phyloP scores from a whole-genome alignment of 1,140 invertebrate genomes.

The Arctopsyche grandis region DNA sequence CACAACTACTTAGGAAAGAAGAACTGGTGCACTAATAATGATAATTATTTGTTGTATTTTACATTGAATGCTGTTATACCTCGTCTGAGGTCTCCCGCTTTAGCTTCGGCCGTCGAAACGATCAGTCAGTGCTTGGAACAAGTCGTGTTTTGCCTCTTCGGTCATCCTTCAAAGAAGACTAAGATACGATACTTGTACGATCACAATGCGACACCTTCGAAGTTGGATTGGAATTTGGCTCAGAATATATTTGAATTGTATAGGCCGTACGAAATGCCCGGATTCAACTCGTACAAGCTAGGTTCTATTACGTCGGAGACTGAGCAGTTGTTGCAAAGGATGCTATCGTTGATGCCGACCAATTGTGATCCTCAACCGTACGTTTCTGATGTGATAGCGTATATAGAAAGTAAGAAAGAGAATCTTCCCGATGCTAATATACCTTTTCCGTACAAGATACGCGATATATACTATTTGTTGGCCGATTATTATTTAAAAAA shows the following conservation, averaged over 20 bases:
- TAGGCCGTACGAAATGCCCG: constrained; percentile 80
- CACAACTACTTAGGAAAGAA: constrained; percentile 86
- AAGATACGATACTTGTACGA: constrained; percentile 80
- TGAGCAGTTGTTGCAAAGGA: constrained; percentile 80
- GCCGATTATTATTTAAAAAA: constrained; percentile 93
- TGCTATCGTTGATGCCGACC: constrained; percentile 77
- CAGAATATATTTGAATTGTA: constrained; percentile 87
- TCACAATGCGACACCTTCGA: constrained; percentile 78
- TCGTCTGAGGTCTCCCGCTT: constrained; percentile 71
- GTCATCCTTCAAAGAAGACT: constrained; percentile 82
- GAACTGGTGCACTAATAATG: constrained; percentile 80
- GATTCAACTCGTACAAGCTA: constrained; percentile 81
- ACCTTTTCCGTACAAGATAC: constrained; percentile 67
- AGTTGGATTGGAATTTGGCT: constrained; percentile 82
- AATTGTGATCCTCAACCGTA: constrained; percentile 71
- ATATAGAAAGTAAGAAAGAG: constrained; percentile 71
- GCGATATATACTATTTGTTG: constrained; percentile 87
- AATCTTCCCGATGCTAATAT: constrained; percentile 66
- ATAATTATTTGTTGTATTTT: constrained; percentile 82
- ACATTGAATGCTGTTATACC: constrained; percentile 79
- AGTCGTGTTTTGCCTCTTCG: constrained; percentile 89
- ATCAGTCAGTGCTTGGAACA: constrained; percentile 84
- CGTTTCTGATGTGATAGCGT: constrained; percentile 71
- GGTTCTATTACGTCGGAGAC: constrained; percentile 79
- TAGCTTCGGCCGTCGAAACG: constrained; percentile 66